Conservation (phyloP, 2,113 vertebrate genomes). For the Zosterops hypoxanthus region DNA sequence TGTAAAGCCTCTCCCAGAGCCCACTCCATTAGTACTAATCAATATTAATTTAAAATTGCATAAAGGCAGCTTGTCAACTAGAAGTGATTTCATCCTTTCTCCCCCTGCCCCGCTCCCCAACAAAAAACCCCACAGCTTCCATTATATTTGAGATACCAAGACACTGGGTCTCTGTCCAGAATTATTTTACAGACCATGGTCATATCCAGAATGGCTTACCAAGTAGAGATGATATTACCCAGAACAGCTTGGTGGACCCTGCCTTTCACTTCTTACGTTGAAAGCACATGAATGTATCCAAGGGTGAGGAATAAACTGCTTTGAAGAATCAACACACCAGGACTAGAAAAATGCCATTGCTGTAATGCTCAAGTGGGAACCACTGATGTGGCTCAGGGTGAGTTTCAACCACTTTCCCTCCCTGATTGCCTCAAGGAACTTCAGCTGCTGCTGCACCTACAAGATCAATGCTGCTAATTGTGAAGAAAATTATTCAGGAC, state of each 20-base stretch:
- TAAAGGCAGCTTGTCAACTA: not conserved
- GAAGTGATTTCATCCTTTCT: not conserved
- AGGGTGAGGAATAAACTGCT: not conserved
- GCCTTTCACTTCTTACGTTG: not conserved
- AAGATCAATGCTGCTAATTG: constrained; percentile 58
- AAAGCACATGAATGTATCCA: not conserved
- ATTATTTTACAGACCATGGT: not conserved
- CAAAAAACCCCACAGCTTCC: not conserved
- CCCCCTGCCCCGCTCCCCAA: accelerated
- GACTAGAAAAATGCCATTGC: not conserved
- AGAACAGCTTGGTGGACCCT: not conserved
- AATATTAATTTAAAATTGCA: constrained; percentile 13
- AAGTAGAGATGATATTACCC: not conserved
- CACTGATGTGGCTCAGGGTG: not conserved
- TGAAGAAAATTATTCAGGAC: constrained; percentile 53
- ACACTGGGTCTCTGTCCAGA: not conserved
- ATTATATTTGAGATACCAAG: not conserved
- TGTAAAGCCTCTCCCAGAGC: not conserved
- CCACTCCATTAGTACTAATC: not conserved
- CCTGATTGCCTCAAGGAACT: constrained; percentile 14
- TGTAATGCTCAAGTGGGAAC: not conserved
- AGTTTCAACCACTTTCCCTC: not conserved
- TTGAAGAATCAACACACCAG: not conserved
- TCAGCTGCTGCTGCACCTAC: constrained; percentile 22
- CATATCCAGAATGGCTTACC: not conserved